These are phyloP conservation scores for Scaptomyza reducta DNA, from an alignment of 2,888 invertebrate genomes.

Conservation along the genomic window DNA sequence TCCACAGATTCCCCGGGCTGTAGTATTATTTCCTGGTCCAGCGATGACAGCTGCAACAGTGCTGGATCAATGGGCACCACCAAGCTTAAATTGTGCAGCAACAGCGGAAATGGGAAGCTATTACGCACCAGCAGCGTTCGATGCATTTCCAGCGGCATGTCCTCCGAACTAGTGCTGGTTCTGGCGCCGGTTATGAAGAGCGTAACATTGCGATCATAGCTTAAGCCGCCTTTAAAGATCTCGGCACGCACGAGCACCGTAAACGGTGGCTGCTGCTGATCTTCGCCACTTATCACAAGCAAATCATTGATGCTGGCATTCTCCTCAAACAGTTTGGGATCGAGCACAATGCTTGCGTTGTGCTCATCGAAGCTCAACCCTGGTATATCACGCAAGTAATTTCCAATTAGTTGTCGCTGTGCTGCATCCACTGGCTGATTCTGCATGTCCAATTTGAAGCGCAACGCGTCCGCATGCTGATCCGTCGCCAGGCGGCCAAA, in stretches of 20 bases:
- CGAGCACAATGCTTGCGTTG: slow-evolving; percentile 76
- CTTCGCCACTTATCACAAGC: slow-evolving; percentile 56
- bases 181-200: slow-evolving; percentile 73
- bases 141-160: slow-evolving; percentile 74
- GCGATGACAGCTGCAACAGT: slow-evolving; percentile 49
- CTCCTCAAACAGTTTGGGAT: slow-evolving; percentile 71
- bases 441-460: slow-evolving; percentile 83
- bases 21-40: slow-evolving; percentile 56
- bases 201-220: slow-evolving; percentile 79
- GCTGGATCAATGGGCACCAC: slow-evolving; percentile 78
- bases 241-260: slow-evolving; percentile 81
- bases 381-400: slow-evolving; percentile 60
- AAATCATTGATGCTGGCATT: slow-evolving; percentile 74
- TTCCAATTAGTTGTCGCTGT: slow-evolving; percentile 48
- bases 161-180: slow-evolving; percentile 38
- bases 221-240: slow-evolving; percentile 80
- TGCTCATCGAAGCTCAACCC: slow-evolving; percentile 68
- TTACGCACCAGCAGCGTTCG: slow-evolving; percentile 88
- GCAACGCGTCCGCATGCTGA: slow-evolving; percentile 84
- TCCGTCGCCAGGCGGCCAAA: slow-evolving; percentile 90
- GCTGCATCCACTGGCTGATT: slow-evolving; percentile 50
- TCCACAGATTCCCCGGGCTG: slow-evolving; percentile 75
- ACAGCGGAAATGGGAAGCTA: slow-evolving; percentile 89
- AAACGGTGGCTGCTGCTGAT: slow-evolving; percentile 56
- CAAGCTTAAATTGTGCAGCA: slow-evolving; percentile 89